Evolutionary conservation across 2,888 invertebrate species (phyloP).

Genomic region (Parnassius glacialis): DNA sequence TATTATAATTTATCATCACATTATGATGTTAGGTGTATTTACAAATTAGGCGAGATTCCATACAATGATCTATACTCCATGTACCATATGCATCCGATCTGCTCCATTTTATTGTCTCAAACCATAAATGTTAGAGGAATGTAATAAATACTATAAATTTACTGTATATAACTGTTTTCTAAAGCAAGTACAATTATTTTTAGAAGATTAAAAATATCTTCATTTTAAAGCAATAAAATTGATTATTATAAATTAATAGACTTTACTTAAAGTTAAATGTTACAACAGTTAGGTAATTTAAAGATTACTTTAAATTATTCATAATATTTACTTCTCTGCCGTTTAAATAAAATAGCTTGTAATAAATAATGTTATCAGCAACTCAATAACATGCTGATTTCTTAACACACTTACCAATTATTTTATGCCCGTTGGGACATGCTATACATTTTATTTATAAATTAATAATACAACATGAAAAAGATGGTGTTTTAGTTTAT

Average conservation of each 20-base stretch:
- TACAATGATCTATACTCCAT: conserved; percentile 21
- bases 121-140: conserved; percentile 21
- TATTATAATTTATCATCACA: conserved; percentile 35
- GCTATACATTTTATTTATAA: too few species aligned
- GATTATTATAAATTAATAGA: too few species aligned
- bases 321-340: background rate
- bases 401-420: background rate
- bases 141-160: conserved; percentile 2
- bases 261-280: too few species aligned
- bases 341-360: background rate
- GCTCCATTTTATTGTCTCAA: conserved; percentile 34
- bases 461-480: too few species aligned
- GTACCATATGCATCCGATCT: conserved; percentile 12
- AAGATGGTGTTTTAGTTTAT: too few species aligned
- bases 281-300: too few species aligned
- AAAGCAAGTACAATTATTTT: background rate
- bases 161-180: background rate
- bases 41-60: conserved; percentile 39
- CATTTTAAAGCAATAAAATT: too few species aligned
- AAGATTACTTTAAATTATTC: background rate
- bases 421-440: too few species aligned
- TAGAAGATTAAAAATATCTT: background rate
- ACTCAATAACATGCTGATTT: background rate
- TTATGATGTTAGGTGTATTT: conserved; percentile 30
- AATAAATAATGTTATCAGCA: conserved; percentile 1